Base-by-base conservation (phyloP, 2,797 vertebrate genomes). In the Rhinichthys osculus region DNA sequence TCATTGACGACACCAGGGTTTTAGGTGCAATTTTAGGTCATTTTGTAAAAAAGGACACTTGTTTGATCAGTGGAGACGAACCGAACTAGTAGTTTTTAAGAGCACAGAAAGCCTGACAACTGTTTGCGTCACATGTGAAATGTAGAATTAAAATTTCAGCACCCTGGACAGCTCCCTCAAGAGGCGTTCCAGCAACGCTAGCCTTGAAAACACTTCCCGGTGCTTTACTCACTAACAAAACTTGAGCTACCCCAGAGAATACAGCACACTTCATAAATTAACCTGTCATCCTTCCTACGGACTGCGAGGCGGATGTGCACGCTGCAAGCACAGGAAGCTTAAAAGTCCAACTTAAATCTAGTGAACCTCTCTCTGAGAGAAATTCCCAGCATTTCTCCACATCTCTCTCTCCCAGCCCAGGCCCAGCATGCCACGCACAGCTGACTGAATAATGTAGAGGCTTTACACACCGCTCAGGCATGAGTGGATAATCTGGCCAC, bases 401-500 rank as follows among this genome's bases (percentile, higher is more conserved):
- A 54, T 54, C 52, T 78, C 54, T 59, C 23, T 64, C 35, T 38
- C 33, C 54, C 74, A 66, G 79, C 90, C 91, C 91, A 91, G 90
- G 90, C 80, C 83, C 52, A 47, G 77, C 77, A 52, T 47, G 47
- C 74, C 30, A 90, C 89, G 92, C 91, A 92, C 74, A 86, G 90
- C 82, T 62, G 78, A 86, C 91, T 94, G 91, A 95, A 96, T 94
- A 94, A 94, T 94, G 93, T 91, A 95, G 89, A 92, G 90, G 90
- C 92, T 94, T 93, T 92, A 92, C 91, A 91, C 92, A 73, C 87
- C 47, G 87, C 92, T 94, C 92, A 93, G 93, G 93, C 94, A 92
- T 91, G 92, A 95, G 93, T 94, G 93, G 91, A 93, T 94, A 95
- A 95, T 95, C 92, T 94, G 91, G 92, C 92, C 93, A 95, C 92